These are phyloP conservation scores for Cyanoderma ruficeps DNA, from an alignment of 2,113 vertebrate genomes.

Conservation along the genomic window DNA sequence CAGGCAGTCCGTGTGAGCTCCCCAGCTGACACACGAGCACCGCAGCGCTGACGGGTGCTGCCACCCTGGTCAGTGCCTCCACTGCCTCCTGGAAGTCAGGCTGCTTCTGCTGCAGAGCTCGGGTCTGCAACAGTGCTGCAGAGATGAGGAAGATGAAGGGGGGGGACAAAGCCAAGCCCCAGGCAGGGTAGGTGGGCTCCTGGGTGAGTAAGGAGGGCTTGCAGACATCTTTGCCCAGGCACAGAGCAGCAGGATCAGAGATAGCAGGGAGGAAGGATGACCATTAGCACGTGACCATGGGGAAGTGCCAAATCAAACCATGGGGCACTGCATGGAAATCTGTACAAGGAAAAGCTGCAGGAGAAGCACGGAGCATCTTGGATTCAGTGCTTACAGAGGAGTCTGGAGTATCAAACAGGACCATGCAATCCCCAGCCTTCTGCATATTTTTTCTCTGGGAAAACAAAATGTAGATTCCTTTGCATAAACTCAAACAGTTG, in stretches of 20 bases:
- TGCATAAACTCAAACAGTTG: conserved; percentile 20
- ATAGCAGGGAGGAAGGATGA: background rate
- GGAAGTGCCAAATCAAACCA: background rate
- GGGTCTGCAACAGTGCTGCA: background rate
- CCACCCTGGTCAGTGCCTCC: background rate
- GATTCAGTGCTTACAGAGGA: background rate
- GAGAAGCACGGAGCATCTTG: conserved; percentile 1
- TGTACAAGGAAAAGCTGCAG: background rate
- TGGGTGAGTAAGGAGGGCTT: background rate
- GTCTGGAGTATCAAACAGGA: background rate
- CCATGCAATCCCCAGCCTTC: background rate
- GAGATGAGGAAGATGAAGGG: background rate
- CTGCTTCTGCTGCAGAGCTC: background rate
- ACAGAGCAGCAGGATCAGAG: background rate
- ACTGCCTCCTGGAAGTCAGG: background rate
- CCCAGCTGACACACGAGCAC: accelerated
- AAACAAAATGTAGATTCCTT: background rate
- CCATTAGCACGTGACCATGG: background rate
- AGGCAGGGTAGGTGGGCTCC: background rate
- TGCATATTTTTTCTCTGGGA: background rate
- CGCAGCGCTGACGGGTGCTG: background rate
- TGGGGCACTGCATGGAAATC: background rate
- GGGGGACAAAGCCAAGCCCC: background rate
- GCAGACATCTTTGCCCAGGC: background rate
- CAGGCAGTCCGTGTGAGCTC: background rate